These are phyloP conservation scores for Edolisoma coerulescens DNA, from an alignment of 2,113 vertebrate species.

Conservation along the genomic window DNA sequence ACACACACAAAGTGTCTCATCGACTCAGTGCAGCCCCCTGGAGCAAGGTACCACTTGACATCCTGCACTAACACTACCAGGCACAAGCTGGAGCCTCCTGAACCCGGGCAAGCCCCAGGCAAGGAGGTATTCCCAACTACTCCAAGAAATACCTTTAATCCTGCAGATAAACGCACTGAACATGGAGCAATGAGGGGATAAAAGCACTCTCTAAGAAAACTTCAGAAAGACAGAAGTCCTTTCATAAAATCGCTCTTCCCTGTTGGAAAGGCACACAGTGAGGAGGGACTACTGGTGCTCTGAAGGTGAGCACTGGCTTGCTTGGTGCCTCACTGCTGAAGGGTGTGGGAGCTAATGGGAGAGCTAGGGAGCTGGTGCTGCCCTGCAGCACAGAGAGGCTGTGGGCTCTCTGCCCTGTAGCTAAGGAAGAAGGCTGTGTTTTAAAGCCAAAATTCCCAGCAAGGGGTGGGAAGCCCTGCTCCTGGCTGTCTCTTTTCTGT, in stretches of 20 bases:
- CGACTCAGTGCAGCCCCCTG: background rate
- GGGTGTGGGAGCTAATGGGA: background rate
- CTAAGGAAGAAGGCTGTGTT: fast-evolving
- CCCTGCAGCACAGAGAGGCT: background rate
- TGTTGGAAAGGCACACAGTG: background rate
- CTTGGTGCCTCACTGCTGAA: background rate
- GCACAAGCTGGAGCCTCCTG: background rate
- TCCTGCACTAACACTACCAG: background rate
- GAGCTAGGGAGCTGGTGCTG: background rate
- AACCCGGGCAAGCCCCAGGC: fast-evolving
- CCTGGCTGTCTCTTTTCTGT: background rate
- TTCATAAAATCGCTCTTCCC: background rate
- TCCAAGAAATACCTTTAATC: background rate
- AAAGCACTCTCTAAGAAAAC: background rate
- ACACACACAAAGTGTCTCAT: background rate
- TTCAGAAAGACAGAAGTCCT: background rate
- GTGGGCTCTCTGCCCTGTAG: background rate
- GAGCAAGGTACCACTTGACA: fast-evolving
- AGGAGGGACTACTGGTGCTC: background rate
- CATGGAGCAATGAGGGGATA: fast-evolving
- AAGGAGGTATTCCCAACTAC: background rate
- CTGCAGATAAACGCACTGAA: background rate
- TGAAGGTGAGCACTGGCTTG: fast-evolving
- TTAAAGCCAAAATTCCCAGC: background rate
- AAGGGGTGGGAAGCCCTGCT: background rate